Conservation (phyloP, 1,140 invertebrate genomes). For the Eulimnadia texana region DNA sequence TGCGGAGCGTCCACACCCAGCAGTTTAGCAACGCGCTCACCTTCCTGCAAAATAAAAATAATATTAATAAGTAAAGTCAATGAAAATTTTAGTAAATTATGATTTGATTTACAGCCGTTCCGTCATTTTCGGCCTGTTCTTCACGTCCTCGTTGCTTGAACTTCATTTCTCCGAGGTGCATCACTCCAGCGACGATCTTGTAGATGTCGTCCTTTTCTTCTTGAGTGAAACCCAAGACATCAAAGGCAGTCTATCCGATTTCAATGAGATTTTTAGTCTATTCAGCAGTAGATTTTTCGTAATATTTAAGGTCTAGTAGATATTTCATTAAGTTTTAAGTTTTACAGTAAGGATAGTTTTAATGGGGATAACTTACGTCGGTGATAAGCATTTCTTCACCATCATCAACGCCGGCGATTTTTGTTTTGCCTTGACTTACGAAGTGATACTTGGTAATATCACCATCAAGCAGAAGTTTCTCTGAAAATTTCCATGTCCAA, state of each 20-base stretch:
- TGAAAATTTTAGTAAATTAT: no score
- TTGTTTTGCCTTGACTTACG: conserved; percentile 92
- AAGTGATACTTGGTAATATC: conserved; percentile 81
- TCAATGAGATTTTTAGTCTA: background rate
- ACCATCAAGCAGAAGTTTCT: conserved; percentile 63
- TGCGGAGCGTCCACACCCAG: conserved; percentile 76
- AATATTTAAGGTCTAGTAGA: no score
- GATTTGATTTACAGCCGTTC: conserved; percentile 66
- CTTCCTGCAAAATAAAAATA: conserved; percentile 47
- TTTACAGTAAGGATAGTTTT: background rate
- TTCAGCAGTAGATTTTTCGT: conserved; percentile 14
- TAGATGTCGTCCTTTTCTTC: conserved; percentile 94
- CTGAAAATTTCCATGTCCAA: conserved; percentile 31
- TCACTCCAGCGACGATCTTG: conserved; percentile 90
- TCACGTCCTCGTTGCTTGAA: conserved; percentile 99
- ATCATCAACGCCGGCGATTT: conserved; percentile 91
- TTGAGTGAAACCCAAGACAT: conserved; percentile 91
- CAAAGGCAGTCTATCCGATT: conserved; percentile 80
- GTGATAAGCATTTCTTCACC: conserved; percentile 27
- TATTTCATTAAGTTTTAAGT: no score
- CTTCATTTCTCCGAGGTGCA: conserved; percentile 99
- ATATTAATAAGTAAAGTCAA: background rate
- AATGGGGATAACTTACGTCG: background rate
- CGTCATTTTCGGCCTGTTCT: conserved; percentile 97
- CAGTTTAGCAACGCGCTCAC: conserved; percentile 81